A percentile compares a stretch with the other conserved stretches of the same genome.
Evolutionary conservation across 1,140 invertebrate genomes (phyloP).

Genomic region (Drosophila pseudoobscura): DNA sequence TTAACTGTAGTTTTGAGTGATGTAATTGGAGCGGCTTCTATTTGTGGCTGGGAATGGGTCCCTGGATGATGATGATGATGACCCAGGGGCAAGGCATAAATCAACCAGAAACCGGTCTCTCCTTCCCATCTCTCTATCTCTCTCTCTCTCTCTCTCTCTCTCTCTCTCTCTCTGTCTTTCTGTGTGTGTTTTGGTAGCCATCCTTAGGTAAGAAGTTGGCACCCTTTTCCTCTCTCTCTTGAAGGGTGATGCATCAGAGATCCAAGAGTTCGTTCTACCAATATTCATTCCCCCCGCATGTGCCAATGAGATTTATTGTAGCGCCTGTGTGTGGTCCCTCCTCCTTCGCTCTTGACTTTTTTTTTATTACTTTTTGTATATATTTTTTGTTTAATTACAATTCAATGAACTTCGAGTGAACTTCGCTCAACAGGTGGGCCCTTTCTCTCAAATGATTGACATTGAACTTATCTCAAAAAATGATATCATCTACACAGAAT

Average conservation of each 20-base stretch:
- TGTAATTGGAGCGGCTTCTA: conserved; percentile 75
- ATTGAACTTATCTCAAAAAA: conserved; percentile 61
- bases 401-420: conserved; percentile 74
- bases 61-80: conserved; percentile 29
- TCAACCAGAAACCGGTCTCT: conserved; percentile 62
- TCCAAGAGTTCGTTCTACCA: conserved; percentile 5
- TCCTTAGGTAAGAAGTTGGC: conserved; percentile 64
- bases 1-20: conserved; percentile 76
- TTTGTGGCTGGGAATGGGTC: conserved; percentile 8
- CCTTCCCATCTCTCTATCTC: background rate
- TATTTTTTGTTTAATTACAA: conserved; percentile 62
- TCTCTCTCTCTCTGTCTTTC: background rate
- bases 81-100: conserved; percentile 53
- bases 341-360: conserved; percentile 24
- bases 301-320: conserved; percentile 62
- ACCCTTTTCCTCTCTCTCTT: conserved; percentile 47
- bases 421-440: conserved; percentile 69
- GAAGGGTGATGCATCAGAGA: conserved; percentile 55
- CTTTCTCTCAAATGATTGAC: conserved; percentile 62
- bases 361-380: conserved; percentile 11
- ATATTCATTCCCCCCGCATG: conserved; percentile 35
- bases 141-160: background rate
- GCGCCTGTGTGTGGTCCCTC: conserved; percentile 69
- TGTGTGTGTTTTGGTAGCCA: conserved; percentile 2
- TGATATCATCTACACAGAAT: conserved; percentile 37